Evolutionary conservation across 2,113 vertebrate species (phyloP).

Genomic region (Dipodomys ordii): DNA sequence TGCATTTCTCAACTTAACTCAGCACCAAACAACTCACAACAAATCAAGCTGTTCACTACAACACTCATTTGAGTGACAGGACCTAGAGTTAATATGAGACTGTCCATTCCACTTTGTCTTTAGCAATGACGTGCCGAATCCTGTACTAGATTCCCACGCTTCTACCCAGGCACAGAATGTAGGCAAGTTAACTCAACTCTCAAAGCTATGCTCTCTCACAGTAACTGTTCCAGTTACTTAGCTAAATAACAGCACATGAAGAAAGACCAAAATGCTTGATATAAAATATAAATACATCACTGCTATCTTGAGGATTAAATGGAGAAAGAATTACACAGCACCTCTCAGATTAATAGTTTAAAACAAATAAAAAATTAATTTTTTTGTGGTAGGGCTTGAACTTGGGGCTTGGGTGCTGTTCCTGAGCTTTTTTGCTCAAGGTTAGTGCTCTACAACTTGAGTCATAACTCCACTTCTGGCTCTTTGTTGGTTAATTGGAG

Average conservation of each 20-base stretch:
- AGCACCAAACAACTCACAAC: background rate
- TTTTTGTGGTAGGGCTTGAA: background rate
- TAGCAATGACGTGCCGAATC: too few species aligned
- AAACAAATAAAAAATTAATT: background rate
- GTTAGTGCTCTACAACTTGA: too few species aligned
- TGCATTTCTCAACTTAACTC: background rate
- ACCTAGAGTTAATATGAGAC: fast-evolving
- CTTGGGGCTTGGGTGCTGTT: too few species aligned
- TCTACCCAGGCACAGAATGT: fast-evolving
- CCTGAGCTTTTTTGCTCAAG: too few species aligned
- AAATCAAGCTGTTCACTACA: background rate
- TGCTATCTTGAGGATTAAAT: background rate
- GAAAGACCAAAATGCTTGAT: background rate
- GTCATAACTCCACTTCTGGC: too few species aligned
- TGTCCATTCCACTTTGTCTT: background rate
- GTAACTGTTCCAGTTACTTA: background rate
- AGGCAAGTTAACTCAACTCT: background rate
- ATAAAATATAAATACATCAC: background rate
- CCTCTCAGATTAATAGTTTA: background rate
- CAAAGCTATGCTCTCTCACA: background rate
- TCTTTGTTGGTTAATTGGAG: too few species aligned
- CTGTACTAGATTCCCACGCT: background rate
- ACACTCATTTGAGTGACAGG: background rate
- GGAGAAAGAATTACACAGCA: background rate
- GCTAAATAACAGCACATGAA: background rate